Percentiles rank a stretch among this genome's conserved stretches.
Conservation (phyloP, 2,888 invertebrate genomes). For the Chrysotoxum bicinctum region DNA sequence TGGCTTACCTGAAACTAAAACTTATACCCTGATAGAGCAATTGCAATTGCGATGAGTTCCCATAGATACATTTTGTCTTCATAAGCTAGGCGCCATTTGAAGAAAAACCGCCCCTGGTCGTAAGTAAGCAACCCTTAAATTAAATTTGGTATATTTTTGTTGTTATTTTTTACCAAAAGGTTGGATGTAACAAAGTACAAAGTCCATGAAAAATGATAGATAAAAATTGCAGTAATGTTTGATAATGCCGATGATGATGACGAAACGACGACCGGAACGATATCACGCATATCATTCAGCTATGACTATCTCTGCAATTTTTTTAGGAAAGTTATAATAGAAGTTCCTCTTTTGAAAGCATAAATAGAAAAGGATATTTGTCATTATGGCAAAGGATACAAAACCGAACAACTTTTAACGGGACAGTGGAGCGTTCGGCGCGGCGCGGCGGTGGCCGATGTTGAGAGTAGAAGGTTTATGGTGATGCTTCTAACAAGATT, state of each 20-base stretch:
- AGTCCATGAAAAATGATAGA: neutral
- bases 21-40: too few relatives aligned
- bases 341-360: slow-evolving; percentile 28
- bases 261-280: neutral
- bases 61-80: neutral
- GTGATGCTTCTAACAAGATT: slow-evolving; percentile 48
- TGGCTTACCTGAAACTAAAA: too few relatives aligned
- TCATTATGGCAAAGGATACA: slow-evolving; percentile 49
- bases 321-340: slow-evolving; percentile 38
- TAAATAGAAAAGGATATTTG: slow-evolving; percentile 44
- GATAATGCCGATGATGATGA: slow-evolving; percentile 19
- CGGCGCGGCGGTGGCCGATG: neutral
- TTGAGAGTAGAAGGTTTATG: neutral
- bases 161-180: neutral
- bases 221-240: neutral
- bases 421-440: too few relatives aligned
- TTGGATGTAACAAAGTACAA: neutral
- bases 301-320: slow-evolving; percentile 25
- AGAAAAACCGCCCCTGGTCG: neutral
- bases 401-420: neutral
- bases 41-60: too few relatives aligned
- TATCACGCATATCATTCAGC: neutral
- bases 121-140: slow-evolving; percentile 28
- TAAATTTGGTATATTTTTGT: slow-evolving; percentile 40
- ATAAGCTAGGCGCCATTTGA: neutral